Evolutionary conservation across 37 sponge, comb jelly and placozoan genomes (phyloP), one percentile per base, ranked within the genome.

Genomic region (Diacarnus erythraeanus): DNA sequence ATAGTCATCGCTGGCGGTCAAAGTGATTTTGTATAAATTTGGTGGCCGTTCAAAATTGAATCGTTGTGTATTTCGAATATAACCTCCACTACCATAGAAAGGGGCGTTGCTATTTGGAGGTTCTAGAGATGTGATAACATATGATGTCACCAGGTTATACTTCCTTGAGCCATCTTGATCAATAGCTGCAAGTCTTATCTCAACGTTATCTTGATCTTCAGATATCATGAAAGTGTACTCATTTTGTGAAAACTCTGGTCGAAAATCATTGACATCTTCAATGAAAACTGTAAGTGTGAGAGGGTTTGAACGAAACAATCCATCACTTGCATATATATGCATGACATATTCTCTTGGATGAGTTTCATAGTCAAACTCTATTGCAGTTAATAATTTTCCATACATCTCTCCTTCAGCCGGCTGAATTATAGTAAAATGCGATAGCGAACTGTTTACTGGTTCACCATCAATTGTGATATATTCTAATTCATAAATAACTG

Each of bases 11-110:
- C 22, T 33, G n/a, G 85, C 77, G 59, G 59, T 70, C 33, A 59
- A n/a, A 3, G n/a, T 25, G 59, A 84, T 67, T 30, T 35, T 10
- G 71, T 71, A 84, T 30, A 17, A 25, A 64, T 42, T 82, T 33
- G 82, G 77, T 42, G 63, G 63, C 9, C 21, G 26, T 34, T 84
- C 85, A 60, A 43, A 77, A 37, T 84, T 60, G 57, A 84, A 84
- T 21, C 71, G 37, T 38, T 27, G 56, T 42, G 51, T 71, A 26
- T 77, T 77, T n/a, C 47, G 23, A 27, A 84, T 71, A 10, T 71
- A 27, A 23, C 77, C 71, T 38, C 75, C 51, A 41, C 59, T 56
- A 1, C 57, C 25, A 31, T 61, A 77, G 42, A 84, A 84, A 61
- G 77, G 77, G 25, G 43, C 8, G 44, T 29, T 42, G 0, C 2